Evolutionary conservation across 2,797 vertebrate genomes (phyloP).

Genomic region (Myotis vivesi): DNA sequence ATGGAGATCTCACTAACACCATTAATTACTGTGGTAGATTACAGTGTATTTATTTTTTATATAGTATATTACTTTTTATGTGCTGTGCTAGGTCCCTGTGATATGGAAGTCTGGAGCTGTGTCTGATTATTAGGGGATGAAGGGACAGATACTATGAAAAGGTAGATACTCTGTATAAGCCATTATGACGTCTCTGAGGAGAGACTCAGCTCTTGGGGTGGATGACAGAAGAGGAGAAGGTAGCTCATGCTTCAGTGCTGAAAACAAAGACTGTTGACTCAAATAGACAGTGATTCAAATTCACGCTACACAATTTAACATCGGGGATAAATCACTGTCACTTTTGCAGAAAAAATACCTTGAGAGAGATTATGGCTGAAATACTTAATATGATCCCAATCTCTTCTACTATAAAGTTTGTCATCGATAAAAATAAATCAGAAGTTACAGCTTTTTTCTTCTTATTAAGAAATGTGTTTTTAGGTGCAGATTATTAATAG

Average conservation of each 20-base stretch:
- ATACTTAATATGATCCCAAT: not conserved
- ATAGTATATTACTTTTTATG: not conserved
- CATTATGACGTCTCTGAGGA: not conserved
- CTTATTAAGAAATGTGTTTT: not conserved
- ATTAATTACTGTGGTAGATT: not conserved
- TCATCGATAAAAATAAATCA: not conserved
- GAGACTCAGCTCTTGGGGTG: not conserved
- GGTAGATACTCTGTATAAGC: not conserved
- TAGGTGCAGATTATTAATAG: not conserved
- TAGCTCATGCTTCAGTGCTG: not conserved
- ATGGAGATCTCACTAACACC: not conserved
- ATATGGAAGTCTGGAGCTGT: not conserved
- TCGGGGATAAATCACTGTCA: not conserved
- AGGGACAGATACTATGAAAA: not conserved
- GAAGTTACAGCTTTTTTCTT: not conserved
- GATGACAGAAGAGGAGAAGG: not conserved
- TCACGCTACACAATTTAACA: not conserved
- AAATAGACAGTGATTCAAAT: not conserved
- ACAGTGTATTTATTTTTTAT: not conserved
- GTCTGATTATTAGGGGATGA: not conserved
- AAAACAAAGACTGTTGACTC: not conserved
- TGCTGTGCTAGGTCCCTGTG: not conserved
- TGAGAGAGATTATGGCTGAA: not conserved
- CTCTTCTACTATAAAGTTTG: not conserved
- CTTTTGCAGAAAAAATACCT: not conserved